Conservation (phyloP, 2,113 vertebrate genomes). For the Sylvicapra grimmia region DNA sequence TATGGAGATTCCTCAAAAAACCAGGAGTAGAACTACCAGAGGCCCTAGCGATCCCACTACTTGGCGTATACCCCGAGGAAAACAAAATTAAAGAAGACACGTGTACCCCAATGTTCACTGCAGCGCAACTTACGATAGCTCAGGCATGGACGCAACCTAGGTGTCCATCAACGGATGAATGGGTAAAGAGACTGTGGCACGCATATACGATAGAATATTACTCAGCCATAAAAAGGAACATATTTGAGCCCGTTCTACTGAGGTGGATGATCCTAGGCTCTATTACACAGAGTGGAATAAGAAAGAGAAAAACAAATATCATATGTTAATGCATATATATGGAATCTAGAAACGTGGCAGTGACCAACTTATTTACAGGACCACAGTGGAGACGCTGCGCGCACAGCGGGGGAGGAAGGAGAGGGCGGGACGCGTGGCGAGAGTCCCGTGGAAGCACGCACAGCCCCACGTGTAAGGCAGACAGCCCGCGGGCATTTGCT, state of each 20-base stretch:
- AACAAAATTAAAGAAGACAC: background rate
- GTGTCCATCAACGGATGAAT: fast-evolving
- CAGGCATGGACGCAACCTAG: fast-evolving
- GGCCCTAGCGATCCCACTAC: background rate
- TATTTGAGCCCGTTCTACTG: background rate
- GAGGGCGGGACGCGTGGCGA: fast-evolving
- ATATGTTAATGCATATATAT: background rate
- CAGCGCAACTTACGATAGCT: fast-evolving
- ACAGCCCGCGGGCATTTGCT: fast-evolving
- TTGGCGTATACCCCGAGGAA: fast-evolving
- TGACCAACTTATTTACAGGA: background rate
- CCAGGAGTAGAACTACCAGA: fast-evolving
- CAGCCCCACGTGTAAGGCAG: fast-evolving
- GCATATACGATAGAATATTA: fast-evolving
- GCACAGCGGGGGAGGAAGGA: fast-evolving
- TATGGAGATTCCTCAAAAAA: background rate
- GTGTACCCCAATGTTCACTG: fast-evolving
- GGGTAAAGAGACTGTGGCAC: background rate
- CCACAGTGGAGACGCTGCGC: background rate
- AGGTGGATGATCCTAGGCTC: background rate
- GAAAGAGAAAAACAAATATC: background rate
- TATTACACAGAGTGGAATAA: background rate
- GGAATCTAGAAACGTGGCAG: background rate
- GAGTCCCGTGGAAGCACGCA: background rate
- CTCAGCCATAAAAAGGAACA: background rate